These are phyloP conservation scores for Diarsia mendica DNA, from an alignment of 2,888 invertebrate genomes.

Conservation along the genomic window DNA sequence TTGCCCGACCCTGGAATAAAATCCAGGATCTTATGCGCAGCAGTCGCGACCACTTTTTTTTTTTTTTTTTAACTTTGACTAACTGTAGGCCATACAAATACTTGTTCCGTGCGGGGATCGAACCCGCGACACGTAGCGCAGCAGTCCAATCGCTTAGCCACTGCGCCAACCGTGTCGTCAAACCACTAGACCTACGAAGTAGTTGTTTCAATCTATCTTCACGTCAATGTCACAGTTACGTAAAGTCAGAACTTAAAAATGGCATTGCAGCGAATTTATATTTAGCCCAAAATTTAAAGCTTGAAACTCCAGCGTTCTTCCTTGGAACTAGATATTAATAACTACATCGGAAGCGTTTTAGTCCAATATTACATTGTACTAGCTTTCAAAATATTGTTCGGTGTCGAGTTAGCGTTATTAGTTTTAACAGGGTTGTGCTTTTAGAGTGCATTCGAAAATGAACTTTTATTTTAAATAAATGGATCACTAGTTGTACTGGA, in stretches of 20 bases:
- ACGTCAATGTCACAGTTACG: background rate
- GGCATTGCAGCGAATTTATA: background rate
- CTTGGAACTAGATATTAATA: conserved; percentile 9
- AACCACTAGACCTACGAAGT: too few species aligned
- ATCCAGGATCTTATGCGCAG: too few species aligned
- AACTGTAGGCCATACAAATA: too few species aligned
- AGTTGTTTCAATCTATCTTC: too few species aligned
- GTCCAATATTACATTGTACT: conserved; percentile 11
- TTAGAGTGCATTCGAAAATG: conserved; percentile 17
- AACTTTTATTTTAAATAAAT: background rate
- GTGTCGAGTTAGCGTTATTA: background rate
- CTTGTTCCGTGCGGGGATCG: too few species aligned
- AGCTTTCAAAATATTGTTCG: conserved; percentile 6
- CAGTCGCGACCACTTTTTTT: too few species aligned
- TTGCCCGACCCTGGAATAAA: too few species aligned
- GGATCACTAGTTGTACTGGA: background rate
- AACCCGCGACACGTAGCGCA: too few species aligned
- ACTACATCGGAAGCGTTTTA: conserved; percentile 17
- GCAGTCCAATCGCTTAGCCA: too few species aligned
- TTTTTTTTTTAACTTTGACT: too few species aligned
- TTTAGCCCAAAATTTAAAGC: background rate
- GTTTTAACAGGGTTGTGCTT: conserved; percentile 29
- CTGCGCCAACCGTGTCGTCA: too few species aligned
- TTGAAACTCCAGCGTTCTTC: conserved; percentile 7
- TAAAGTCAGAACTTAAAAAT: background rate